Evolutionary conservation across 2,888 invertebrate genomes (phyloP).

Genomic region (Aromia moschata): DNA sequence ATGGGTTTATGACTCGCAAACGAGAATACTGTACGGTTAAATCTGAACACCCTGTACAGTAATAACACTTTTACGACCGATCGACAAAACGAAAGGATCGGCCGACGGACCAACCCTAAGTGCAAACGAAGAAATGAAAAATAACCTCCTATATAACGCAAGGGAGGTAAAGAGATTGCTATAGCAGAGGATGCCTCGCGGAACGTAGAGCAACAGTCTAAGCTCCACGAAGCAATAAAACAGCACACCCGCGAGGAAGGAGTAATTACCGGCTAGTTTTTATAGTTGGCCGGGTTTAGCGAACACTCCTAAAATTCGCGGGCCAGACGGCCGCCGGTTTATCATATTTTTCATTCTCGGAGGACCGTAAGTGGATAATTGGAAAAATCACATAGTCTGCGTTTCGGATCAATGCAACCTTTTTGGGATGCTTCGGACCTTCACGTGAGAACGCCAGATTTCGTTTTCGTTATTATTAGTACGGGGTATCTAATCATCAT

Average conservation of each 20-base stretch:
- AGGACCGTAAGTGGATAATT: conserved; percentile 21
- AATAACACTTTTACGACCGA: too few relatives aligned
- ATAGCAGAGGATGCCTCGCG: neutral
- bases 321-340: conserved; percentile 28
- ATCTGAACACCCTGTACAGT: neutral
- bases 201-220: conserved; percentile 18
- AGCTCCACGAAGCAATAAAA: conserved; percentile 40
- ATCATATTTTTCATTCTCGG: conserved; percentile 23
- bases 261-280: conserved; percentile 46
- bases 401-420: neutral
- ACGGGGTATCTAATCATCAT: too few relatives aligned
- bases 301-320: conserved; percentile 40
- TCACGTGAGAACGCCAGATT: conserved; percentile 3
- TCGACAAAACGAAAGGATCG: too few relatives aligned
- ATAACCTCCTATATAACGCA: too few relatives aligned
- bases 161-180: neutral
- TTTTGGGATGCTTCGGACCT: neutral
- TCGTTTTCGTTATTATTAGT: neutral
- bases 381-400: conserved; percentile 12
- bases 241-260: conserved; percentile 43
- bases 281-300: conserved; percentile 25
- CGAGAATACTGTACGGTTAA: neutral
- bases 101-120: too few relatives aligned
- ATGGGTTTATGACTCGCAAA: neutral
- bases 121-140: too few relatives aligned